These are phyloP conservation scores for Chaenogobius annularis DNA, from an alignment of 2,113 vertebrate species.

Conservation along the genomic window DNA sequence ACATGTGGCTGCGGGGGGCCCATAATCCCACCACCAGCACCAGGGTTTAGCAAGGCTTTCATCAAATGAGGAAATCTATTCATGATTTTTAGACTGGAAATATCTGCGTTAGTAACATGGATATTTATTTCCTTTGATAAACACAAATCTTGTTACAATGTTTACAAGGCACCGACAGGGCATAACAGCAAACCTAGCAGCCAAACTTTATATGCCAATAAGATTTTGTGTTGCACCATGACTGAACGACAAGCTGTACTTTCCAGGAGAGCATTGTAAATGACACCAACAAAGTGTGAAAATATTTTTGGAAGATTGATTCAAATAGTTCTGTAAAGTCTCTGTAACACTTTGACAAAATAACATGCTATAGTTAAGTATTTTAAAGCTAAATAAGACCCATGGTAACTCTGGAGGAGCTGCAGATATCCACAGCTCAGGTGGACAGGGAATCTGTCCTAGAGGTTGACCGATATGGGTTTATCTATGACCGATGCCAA, in stretches of 20 bases:
- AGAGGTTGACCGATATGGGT: too few relatives aligned
- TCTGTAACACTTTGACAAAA: too few relatives aligned
- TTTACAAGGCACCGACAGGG: not conserved
- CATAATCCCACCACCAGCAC: slow-evolving; percentile 44
- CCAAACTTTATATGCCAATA: not conserved
- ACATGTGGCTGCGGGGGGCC: slow-evolving; percentile 36
- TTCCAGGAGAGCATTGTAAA: not conserved
- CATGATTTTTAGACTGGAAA: slow-evolving; percentile 11
- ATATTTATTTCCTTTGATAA: slow-evolving; percentile 4
- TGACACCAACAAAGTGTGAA: not conserved
- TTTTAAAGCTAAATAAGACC: too few relatives aligned
- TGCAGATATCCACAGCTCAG: too few relatives aligned
- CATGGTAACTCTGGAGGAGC: not conserved
- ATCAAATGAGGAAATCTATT: slow-evolving; percentile 35
- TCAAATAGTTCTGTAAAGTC: too few relatives aligned
- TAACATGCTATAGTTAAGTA: too few relatives aligned
- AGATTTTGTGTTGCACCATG: not conserved
- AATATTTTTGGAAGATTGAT: too few relatives aligned
- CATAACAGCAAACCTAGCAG: not conserved
- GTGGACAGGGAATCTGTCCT: too few relatives aligned
- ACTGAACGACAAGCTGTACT: not conserved
- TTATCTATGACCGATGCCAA: too few relatives aligned
- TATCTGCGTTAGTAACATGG: not conserved
- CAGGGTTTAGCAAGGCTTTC: slow-evolving; percentile 42
- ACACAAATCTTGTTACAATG: not conserved